Evolutionary conservation across 2,113 vertebrate species (phyloP), one percentile per base, ranked within the genome.

Genomic region (Benitochromis conjunctus): DNA sequence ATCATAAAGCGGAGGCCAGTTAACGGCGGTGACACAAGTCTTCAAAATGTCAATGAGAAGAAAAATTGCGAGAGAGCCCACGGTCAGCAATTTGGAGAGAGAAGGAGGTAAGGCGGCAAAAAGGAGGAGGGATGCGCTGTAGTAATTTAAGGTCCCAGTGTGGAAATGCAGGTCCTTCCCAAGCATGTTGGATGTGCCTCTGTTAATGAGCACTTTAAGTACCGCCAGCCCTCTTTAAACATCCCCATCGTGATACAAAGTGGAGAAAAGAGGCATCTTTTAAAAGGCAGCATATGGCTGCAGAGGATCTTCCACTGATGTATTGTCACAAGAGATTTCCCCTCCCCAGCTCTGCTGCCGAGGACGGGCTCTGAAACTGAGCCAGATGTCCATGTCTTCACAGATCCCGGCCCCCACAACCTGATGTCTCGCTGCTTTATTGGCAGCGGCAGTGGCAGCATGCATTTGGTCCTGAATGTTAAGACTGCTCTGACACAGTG

Each of bases 251-350:
- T 85, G 87, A 91, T 82, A 88, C 90, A 93, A 93, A 95, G 85
- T 56, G 89, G 62, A 53, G 62, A 29, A 86, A 90, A 89, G 82
- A 80, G 92, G 83, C 89, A 34, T 90, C 91, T 92, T 94, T 95
- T 94, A 95, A 93, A 76, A 84, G 80, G 86, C 89, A 90, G 89
- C 95, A 95, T 95, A 95, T 94, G 95, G 95, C 90, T 58, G 88
- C 89, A 3, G 87, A 87, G 86, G 76, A 90, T 86, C 85, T 89
- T 90, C 79, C 85, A 86, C 92, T 93, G 91, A 92, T 92, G 91
- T 89, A 89, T 86, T 85, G 92, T 93, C 94, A 90, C 60, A 56
- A 86, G 93, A 93, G 83, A 81, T 64, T 87, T 88, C 76, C 29
- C 57, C 81, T 58, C 80, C 62, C 77, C 60, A 11, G 13, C 90